These are phyloP conservation scores for Scaptomyza hsui DNA, from an alignment of 1,140 invertebrate genomes.

Conservation along the genomic window DNA sequence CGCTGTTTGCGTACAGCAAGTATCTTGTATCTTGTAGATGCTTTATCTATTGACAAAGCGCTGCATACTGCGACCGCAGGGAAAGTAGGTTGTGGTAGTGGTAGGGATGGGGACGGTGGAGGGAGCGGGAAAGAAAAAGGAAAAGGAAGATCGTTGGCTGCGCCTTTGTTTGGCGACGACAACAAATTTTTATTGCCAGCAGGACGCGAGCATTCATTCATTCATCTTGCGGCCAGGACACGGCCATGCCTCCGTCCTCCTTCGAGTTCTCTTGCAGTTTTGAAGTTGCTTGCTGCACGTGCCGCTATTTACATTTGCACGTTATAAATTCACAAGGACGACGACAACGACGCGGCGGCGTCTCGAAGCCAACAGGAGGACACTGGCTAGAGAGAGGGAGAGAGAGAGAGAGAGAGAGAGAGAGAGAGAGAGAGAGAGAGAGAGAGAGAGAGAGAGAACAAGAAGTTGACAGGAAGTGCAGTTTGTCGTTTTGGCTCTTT, in stretches of 20 bases:
- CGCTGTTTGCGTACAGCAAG: slow-evolving; percentile 21
- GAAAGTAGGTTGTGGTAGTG: background rate
- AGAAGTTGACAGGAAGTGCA: slow-evolving; percentile 72
- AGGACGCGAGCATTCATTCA: slow-evolving; percentile 22
- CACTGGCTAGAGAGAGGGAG: background rate
- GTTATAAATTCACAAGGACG: slow-evolving; percentile 74
- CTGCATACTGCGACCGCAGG: slow-evolving; percentile 10
- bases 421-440: background rate
- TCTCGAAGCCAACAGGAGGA: background rate
- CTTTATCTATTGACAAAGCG: slow-evolving; percentile 71
- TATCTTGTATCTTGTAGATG: slow-evolving; percentile 51
- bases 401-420: too few relatives aligned
- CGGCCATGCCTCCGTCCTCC: background rate
- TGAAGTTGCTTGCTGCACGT: slow-evolving; percentile 57
- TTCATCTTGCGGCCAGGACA: slow-evolving; percentile 34
- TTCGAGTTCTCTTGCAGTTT: background rate
- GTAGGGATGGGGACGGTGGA: too few relatives aligned
- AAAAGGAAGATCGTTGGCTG: slow-evolving; percentile 13
- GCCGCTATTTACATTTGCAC: slow-evolving; percentile 83
- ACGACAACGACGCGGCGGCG: slow-evolving; percentile 2
- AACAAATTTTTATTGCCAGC: slow-evolving; percentile 70
- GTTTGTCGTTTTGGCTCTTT: slow-evolving; percentile 36
- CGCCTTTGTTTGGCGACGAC: slow-evolving; percentile 69
- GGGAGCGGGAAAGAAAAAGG: too few relatives aligned
- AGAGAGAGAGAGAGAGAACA: too few relatives aligned